phyloP scores from a whole-genome alignment of 1,140 invertebrate species.

The Diabrotica undecimpunctata region DNA sequence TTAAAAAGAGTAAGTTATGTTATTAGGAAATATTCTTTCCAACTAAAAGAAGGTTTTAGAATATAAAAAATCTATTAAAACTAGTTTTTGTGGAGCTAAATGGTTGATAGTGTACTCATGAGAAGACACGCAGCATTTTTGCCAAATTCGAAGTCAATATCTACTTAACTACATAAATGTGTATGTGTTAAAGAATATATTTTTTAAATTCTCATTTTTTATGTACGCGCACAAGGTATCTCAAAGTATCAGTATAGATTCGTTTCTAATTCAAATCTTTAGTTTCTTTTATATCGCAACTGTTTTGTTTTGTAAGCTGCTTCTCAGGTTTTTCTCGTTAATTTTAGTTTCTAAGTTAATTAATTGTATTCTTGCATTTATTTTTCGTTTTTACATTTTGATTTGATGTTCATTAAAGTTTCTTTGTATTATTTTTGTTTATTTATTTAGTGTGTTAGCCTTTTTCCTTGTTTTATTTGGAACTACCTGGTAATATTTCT shows the following conservation, averaged over 20 bases:
- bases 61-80: no score
- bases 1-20: no score
- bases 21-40: no score
- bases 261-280: no score
- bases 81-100: no score
- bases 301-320: conserved; percentile 17
- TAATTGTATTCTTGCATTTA: not conserved
- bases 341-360: not conserved
- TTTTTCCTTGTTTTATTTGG: no score
- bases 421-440: conserved; percentile 31
- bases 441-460: not conserved
- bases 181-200: conserved; percentile 39
- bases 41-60: no score
- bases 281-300: conserved; percentile 17
- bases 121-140: conserved; percentile 39
- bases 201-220: conserved; percentile 37
- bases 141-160: conserved; percentile 50
- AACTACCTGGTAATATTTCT: no score
- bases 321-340: conserved; percentile 15
- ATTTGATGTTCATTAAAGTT: conserved; percentile 28
- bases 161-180: conserved; percentile 42
- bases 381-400: conserved; percentile 24
- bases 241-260: no score
- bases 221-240: conserved; percentile 31
- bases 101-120: no score